These are phyloP conservation scores for Scomber colias DNA, from an alignment of 2,113 vertebrate genomes.

Conservation along the genomic window DNA sequence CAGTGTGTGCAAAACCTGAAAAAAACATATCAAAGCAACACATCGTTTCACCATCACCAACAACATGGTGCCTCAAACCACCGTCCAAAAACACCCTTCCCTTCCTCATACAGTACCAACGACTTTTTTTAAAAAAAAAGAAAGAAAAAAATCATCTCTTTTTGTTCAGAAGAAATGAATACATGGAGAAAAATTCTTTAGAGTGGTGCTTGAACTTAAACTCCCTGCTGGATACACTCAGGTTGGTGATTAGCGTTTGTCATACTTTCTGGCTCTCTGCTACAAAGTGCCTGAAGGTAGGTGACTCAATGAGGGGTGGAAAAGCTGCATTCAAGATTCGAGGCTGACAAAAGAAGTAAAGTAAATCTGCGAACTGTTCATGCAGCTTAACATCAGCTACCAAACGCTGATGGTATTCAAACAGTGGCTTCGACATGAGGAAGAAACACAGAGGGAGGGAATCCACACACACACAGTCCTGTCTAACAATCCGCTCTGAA, in stretches of 20 bases:
- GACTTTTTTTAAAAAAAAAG: neutral
- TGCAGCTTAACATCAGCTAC: too few species aligned
- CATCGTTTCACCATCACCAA: neutral
- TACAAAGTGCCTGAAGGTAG: neutral
- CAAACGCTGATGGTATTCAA: too few species aligned
- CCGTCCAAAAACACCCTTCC: neutral
- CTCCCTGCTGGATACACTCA: slow-evolving; percentile 9
- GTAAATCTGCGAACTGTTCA: too few species aligned
- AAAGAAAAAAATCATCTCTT: neutral
- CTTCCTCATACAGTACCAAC: neutral
- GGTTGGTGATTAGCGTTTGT: slow-evolving; percentile 19
- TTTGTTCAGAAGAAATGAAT: neutral
- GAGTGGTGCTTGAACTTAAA: slow-evolving; percentile 7
- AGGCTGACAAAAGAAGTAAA: neutral
- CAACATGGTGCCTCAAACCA: neutral
- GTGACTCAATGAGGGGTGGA: neutral
- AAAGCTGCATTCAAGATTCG: neutral
- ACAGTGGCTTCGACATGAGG: too few species aligned
- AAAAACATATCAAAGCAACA: neutral
- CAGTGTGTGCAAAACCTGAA: neutral
- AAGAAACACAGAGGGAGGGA: too few species aligned
- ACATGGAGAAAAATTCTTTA: neutral
- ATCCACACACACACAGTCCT: too few species aligned
- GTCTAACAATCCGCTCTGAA: too few species aligned
- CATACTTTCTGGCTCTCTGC: neutral